A percentile compares a stretch with the other conserved stretches of the same genome.
Evolutionary conservation across 2,113 vertebrate genomes (phyloP).

Genomic region (Platichthys flesus): DNA sequence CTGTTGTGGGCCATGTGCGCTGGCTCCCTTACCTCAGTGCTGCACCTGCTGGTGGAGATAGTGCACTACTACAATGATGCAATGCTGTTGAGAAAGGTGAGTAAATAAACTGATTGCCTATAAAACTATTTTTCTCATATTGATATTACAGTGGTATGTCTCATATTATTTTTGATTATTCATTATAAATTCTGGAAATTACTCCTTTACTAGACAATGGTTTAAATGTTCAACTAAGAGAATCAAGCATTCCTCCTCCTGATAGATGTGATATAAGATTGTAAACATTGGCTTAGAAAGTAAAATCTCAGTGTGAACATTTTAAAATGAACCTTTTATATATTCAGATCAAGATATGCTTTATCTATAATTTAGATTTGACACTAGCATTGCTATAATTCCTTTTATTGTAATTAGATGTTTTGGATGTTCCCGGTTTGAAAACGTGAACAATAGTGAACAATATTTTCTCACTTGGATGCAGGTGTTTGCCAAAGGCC

Average conservation of each 20-base stretch:
- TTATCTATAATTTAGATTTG: background rate
- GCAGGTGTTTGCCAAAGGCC: conserved; percentile 90
- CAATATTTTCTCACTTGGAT: background rate
- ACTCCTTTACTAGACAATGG: background rate
- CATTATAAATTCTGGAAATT: background rate
- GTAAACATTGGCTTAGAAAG: background rate
- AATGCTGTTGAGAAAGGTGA: conserved; percentile 76
- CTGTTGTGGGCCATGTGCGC: conserved; percentile 83
- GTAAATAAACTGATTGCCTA: background rate
- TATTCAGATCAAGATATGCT: background rate
- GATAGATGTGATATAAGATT: background rate
- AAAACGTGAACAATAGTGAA: background rate
- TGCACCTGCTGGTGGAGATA: conserved; percentile 76
- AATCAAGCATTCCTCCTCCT: background rate
- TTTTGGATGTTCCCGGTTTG: background rate
- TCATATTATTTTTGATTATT: background rate
- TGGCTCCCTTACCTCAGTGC: conserved; percentile 75
- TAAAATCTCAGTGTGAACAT: too few species aligned
- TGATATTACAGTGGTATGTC: background rate
- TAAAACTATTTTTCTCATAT: background rate
- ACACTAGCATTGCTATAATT: too few species aligned
- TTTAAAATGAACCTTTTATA: too few species aligned
- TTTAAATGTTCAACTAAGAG: too few species aligned
- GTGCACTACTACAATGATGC: conserved; percentile 62
- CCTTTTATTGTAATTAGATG: background rate